Evolutionary conservation across 2,797 vertebrate species (phyloP).

Genomic region (Periparus ater): DNA sequence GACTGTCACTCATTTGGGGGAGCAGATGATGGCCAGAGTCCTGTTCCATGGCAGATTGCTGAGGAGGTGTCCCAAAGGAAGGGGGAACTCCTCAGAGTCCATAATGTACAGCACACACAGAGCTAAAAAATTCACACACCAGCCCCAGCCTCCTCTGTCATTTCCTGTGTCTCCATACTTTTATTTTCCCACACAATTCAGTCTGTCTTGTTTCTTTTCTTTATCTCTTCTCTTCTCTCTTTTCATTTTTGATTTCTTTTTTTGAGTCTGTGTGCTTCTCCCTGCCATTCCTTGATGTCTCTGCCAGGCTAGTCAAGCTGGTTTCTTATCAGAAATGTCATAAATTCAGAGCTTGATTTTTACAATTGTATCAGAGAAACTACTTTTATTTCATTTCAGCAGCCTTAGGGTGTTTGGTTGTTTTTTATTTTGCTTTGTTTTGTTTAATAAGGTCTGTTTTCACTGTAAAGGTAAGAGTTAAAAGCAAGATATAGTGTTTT

Average conservation of each 20-base stretch:
- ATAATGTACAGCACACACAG: accelerated
- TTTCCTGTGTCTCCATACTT: neutral
- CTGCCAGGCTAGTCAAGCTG: neutral
- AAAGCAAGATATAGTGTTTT: neutral
- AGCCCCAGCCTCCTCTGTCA: too few species aligned
- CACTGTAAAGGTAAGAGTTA: neutral
- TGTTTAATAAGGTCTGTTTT: neutral
- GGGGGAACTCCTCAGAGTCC: neutral
- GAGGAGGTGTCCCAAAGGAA: neutral
- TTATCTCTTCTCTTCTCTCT: neutral
- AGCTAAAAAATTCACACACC: too few species aligned
- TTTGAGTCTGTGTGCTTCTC: neutral
- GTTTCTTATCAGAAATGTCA: neutral
- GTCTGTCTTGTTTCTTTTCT: neutral
- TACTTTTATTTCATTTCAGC: neutral
- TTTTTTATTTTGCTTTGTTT: neutral
- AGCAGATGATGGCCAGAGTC: neutral
- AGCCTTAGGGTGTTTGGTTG: neutral
- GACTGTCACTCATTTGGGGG: neutral
- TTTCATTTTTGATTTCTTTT: too few species aligned
- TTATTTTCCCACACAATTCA: neutral
- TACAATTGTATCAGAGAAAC: neutral
- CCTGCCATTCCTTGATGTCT: neutral
- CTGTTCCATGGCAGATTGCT: neutral
- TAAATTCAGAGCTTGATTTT: neutral